phyloP scores from a whole-genome alignment of 2,888 invertebrate genomes.

The Agonum fuliginosum region DNA sequence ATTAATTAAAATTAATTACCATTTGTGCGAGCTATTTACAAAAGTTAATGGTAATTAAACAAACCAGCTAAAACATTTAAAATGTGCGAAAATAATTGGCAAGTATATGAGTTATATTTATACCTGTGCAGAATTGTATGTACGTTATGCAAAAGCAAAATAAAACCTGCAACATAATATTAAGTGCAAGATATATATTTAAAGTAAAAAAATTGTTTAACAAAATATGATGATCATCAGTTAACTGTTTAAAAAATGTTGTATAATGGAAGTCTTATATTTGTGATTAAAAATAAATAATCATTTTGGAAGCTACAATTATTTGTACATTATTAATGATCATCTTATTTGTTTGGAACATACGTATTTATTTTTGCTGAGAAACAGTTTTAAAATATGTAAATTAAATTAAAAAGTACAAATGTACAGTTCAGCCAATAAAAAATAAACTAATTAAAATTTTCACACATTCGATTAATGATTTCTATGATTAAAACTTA shows the following conservation, averaged over 20 bases:
- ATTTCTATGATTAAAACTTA: constrained; percentile 44
- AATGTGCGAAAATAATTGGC: constrained; percentile 56
- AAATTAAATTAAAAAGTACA: constrained; percentile 24
- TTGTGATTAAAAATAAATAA: constrained; percentile 1
- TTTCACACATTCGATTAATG: constrained; percentile 43
- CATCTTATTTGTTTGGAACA: constrained; percentile 13
- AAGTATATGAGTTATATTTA: constrained; percentile 32
- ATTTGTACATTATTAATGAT: background rate
- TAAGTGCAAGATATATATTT: constrained; percentile 32
- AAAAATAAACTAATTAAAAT: constrained; percentile 14
- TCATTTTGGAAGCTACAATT: background rate
- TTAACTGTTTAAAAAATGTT: background rate
- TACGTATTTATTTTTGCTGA: constrained; percentile 28
- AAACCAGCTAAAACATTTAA: constrained; percentile 21
- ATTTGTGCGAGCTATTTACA: constrained; percentile 52
- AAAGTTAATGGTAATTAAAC: constrained; percentile 22
- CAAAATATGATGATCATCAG: constrained; percentile 16
- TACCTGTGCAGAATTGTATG: constrained; percentile 18
- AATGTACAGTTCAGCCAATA: background rate
- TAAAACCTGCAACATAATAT: constrained; percentile 18
- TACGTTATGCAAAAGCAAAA: constrained; percentile 12
- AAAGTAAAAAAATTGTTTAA: background rate
- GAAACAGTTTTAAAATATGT: constrained; percentile 25
- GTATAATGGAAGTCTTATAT: background rate
- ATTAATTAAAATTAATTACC: constrained; percentile 9